Conservation (phyloP, 2,888 invertebrate genomes). For the Eupsilia transversa region DNA sequence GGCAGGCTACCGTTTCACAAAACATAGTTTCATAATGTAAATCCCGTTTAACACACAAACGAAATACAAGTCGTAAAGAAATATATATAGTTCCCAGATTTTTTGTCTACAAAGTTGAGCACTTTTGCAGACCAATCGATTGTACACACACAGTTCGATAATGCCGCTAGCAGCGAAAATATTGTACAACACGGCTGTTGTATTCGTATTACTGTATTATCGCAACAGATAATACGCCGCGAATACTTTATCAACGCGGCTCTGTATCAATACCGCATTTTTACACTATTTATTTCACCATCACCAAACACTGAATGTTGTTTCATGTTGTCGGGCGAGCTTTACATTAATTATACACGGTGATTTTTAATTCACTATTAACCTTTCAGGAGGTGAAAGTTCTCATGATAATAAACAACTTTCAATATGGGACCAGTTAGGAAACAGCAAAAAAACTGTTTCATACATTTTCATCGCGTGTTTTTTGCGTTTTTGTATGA, state of each 20-base stretch:
- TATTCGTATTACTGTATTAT: conserved; percentile 51
- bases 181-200: conserved; percentile 31
- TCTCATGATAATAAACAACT: no score
- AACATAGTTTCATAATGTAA: not conserved
- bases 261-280: conserved; percentile 45
- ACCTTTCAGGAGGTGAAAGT: no score
- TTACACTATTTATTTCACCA: conserved; percentile 39
- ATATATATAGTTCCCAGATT: not conserved
- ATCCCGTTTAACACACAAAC: not conserved
- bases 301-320: conserved; percentile 13
- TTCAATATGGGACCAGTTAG: no score
- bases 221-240: conserved; percentile 47
- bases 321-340: conserved; percentile 1
- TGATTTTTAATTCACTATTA: no score
- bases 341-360: conserved; percentile 16
- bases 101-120: not conserved
- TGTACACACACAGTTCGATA: conserved; percentile 1
- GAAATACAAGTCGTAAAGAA: not conserved
- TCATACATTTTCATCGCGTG: no score
- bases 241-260: conserved; percentile 46
- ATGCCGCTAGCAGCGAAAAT: conserved; percentile 24
- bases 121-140: conserved; percentile 9
- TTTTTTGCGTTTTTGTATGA: no score
- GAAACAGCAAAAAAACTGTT: no score
- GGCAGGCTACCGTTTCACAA: not conserved